Base-by-base conservation (phyloP, 2,113 vertebrate genomes). In the Podarcis raffonei region DNA sequence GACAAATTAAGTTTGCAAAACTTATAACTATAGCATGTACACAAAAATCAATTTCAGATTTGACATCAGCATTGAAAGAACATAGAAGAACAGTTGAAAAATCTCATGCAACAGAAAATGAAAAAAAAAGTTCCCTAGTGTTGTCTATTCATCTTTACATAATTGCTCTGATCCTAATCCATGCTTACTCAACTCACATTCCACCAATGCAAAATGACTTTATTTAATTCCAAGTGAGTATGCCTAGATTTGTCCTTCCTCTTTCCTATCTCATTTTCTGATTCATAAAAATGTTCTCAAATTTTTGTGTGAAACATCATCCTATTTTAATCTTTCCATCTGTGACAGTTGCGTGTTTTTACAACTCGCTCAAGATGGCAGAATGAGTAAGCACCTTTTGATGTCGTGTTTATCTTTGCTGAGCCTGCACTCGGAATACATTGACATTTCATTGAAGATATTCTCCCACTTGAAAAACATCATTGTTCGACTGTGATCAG, bases 391-490 rank as follows among this genome's bases (percentile, higher is more conserved):
- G 39, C 76, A 78, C 39, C 39, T 39, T 76, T 48, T 27, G 48
- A 37, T 48, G 22, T 20, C 1, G 39, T 27, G 9, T 12, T 53
- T 42, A 48, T 27, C 27, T 78, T 48, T 78, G 25, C 27, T 78
- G 39, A 78, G 76, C 3, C 27, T 30, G 23, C 39, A 48, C 48
- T 22, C 3, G 8, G 42, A 35, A 27, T 78, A 48, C 39, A 13
- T 25, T 78, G 76, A 78, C 76, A 87, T 86, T 86, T 84, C 82
- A 84, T 53, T 91, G 91, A 94, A 94, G 95, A 94, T 94, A 91
- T 93, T 18, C 37, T 94, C 92, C 84, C 89, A 72, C 30, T 89
- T 89, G 89, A 87, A 91, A 91, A 90, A 3, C 75, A 91, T 88
- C 59, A 39, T 79, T 0, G 37, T 88, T 92, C 48, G 90, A 91